Evolutionary conservation across 2,797 vertebrate genomes (phyloP), one percentile per base, ranked within the genome.

Genomic region (Hydrocynus forskahlii): DNA sequence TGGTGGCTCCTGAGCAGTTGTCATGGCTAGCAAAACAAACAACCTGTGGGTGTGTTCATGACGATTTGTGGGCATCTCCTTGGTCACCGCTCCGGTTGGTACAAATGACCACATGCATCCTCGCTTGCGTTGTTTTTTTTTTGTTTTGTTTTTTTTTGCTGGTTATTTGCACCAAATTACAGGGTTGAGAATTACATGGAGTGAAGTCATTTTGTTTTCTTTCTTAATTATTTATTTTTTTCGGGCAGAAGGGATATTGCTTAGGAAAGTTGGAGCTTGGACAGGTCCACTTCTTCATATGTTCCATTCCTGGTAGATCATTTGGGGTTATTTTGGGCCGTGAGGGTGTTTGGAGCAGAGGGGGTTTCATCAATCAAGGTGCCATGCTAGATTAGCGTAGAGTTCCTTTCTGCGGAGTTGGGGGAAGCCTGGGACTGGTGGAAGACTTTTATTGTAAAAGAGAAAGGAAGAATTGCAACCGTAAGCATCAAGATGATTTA

Each of bases 11-110:
- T 76, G 79, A 76, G 87, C 88, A 92, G 92, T 93, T 92, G 93
- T 93, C 92, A 93, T 93, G 90, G 91, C 90, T 90, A 91, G 87
- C 89, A 91, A 88, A 94, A 94, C 90, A 93, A 91, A 93, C 89
- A 93, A 89, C 89, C 86, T 67, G 83, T 77, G 78, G 89, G 90
- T 85, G 90, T 86, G 88, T 88, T 86, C 85, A 84, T 87, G 86
- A 74, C 76, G 81, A 63, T 88, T 75, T 87, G 82, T 81, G 81
- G 89, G 78, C 81, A 77, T 82, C 74, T 78, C 60, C 83, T 84
- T 81, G 78, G 77, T 80, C 81, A 74, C 77, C 71, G 13, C 40
- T 80, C 8, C 13, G 16, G 69, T 75, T 63, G 57, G 67, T 77
- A 77, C 54, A 73, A 48, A 88, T 82, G 80, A 89, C 87, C 80